A percentile compares a stretch with the other conserved stretches of the same genome.
These are phyloP conservation scores for Saxidomus purpurata DNA, from an alignment of 1,140 invertebrate species.

Conservation along the genomic window DNA sequence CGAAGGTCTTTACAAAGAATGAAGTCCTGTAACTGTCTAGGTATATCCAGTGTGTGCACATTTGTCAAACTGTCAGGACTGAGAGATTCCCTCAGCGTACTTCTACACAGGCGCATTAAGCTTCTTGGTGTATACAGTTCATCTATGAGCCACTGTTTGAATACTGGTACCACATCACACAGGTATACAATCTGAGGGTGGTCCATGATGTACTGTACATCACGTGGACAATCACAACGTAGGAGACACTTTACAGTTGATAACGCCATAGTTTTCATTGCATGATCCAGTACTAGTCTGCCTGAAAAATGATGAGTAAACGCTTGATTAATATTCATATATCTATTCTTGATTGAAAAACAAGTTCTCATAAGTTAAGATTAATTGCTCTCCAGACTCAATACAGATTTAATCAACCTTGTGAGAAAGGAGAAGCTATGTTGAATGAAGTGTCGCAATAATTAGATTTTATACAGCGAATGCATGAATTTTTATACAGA, in stretches of 20 bases:
- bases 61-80: background rate
- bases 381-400: too few relatives aligned
- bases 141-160: slow-evolving; percentile 39
- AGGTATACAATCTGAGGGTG: slow-evolving; percentile 26
- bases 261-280: slow-evolving; percentile 37
- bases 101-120: slow-evolving; percentile 49
- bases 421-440: too few relatives aligned
- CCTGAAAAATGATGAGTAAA: slow-evolving; percentile 20
- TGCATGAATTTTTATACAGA: too few relatives aligned
- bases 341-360: too few relatives aligned
- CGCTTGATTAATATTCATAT: too few relatives aligned
- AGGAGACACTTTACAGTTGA: slow-evolving; percentile 38
- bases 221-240: slow-evolving; percentile 19
- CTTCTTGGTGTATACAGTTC: slow-evolving; percentile 60
- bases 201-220: slow-evolving; percentile 23
- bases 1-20: slow-evolving; percentile 10
- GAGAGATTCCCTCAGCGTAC: background rate
- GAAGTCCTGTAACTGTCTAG: slow-evolving; percentile 28
- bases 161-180: slow-evolving; percentile 27
- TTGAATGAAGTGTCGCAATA: too few relatives aligned
- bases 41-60: background rate
- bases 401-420: too few relatives aligned
- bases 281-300: background rate
- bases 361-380: too few relatives aligned
- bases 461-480: too few relatives aligned